Base-by-base conservation (phyloP, 2,888 invertebrate species). In the Synergus itoensis region DNA sequence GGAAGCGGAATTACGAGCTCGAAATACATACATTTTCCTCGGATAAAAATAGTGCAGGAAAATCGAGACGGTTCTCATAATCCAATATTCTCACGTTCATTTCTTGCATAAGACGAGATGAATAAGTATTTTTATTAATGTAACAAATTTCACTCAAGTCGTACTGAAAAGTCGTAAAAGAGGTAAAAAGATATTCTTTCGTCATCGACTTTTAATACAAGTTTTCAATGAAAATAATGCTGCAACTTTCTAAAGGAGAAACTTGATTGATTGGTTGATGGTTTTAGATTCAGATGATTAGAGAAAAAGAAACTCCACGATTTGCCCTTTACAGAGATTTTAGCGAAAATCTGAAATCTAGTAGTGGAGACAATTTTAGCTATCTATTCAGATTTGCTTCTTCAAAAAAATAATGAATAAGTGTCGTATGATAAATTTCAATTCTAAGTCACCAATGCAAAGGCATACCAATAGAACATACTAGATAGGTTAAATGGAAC, bases 181-280 rank as follows among this genome's bases (percentile, higher is more conserved):
- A 21, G 21, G 14, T 45, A 69, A 69, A 69, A 67, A 45, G 14
- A 45, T 21, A 69, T 28, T 69, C 69, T n/a, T 69, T 69, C 69
- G 69, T 36, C 48, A 69, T 69, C 48, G 45, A 69, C 28, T 36
- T 64, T 48, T 28, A 48, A 28, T 45, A 9, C 45, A 69, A n/a
- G 69, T 69, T 69, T 69, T 69, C 48, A 69, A 69, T 48, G 69
- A 69, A 69, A 69, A 45, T 69, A 69, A 45, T 69, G 69, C 14
- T 28, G 36, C 28, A 64, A 45, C 69, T 69, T 69, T 69, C 69
- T 69, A 69, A 69, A 69, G 69, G 69, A 48, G 69, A 69, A 69
- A 69, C 69, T 69, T 69, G 48, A 69, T 69, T 69, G 69, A 69
- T 69, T 67, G 18, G 67, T 21, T 45, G 67, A 18, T 43, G 43